Evolutionary conservation across 2,797 vertebrate species (phyloP), one percentile per base, ranked within the genome.

Genomic region (Macroramphosus scolopax): DNA sequence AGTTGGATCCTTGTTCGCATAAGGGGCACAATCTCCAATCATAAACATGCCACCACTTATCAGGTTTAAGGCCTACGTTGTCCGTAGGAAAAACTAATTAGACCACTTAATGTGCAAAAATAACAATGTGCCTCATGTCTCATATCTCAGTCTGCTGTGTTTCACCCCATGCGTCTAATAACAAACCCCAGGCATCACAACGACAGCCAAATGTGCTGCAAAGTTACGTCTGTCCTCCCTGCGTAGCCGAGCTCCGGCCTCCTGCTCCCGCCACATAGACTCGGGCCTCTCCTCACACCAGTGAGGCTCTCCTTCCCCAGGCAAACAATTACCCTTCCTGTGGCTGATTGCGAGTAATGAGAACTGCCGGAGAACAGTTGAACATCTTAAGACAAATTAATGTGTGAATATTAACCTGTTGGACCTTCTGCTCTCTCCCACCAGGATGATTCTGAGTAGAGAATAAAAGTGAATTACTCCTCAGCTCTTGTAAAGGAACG

Each of bases 291-390:
- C 28, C 70, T 51, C 22, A 75, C 88, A 80, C 17, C 78, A 81
- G 79, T 80, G 74, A 72, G 68, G 54, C 68, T 51, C 53, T 58
- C 36, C 58, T 38, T 79, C 68, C 68, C 65, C 72, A 43, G 70
- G 41, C 45, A 77, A 49, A 80, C 86, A 87, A 87, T 91, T 88
- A 86, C 78, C 82, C 85, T 81, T 72, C 77, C 87, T 72, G 79
- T 80, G 82, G 88, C 83, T 92, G 89, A 93, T 58, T 65, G 88
- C 75, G 70, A 86, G 85, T 87, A 88, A 81, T 80, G 67, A 60
- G 74, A 77, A 78, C 84, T 87, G 73, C 74, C 81, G 81, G 80
- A 78, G 86, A 79, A 88, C 91, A 89, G 90, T 90, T 74, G 87
- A 83, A 82, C 74, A 80, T 88, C 89, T 90, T 85, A 88, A 48